These are phyloP conservation scores for Austrofundulus limnaeus DNA, from an alignment of 2,113 vertebrate species.

Conservation along the genomic window DNA sequence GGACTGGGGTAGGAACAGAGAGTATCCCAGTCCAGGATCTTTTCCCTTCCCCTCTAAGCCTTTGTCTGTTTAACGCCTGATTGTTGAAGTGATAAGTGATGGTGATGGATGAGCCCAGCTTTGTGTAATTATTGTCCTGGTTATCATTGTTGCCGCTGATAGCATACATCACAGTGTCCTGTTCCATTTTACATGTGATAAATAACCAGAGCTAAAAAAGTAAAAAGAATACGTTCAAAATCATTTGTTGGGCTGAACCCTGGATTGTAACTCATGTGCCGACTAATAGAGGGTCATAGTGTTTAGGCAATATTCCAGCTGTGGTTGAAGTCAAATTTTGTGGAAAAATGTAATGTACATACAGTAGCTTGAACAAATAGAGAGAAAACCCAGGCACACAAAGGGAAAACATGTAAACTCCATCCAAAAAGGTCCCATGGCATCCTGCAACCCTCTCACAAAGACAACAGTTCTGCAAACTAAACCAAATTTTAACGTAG, in stretches of 20 bases:
- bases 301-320: background rate
- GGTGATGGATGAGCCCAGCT: conserved; percentile 77
- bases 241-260: conserved; percentile 57
- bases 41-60: conserved; percentile 29
- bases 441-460: too few relatives aligned
- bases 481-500: too few relatives aligned
- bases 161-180: conserved; percentile 74
- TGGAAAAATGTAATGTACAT: too few relatives aligned
- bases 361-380: too few relatives aligned
- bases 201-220: conserved; percentile 66
- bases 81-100: conserved; percentile 78
- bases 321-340: too few relatives aligned
- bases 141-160: conserved; percentile 78
- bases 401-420: too few relatives aligned
- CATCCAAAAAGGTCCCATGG: too few relatives aligned
- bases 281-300: conserved; percentile 65
- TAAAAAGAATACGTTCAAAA: conserved; percentile 54
- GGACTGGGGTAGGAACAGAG: conserved; percentile 12
- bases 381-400: too few relatives aligned
- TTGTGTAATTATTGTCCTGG: conserved; percentile 80
- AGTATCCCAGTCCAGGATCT: conserved; percentile 51
- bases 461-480: too few relatives aligned
- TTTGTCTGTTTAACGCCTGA: conserved; percentile 60
- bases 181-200: conserved; percentile 75
- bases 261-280: conserved; percentile 60